These are phyloP conservation scores for Formica aserva DNA, from an alignment of 2,888 invertebrate species.

Conservation along the genomic window DNA sequence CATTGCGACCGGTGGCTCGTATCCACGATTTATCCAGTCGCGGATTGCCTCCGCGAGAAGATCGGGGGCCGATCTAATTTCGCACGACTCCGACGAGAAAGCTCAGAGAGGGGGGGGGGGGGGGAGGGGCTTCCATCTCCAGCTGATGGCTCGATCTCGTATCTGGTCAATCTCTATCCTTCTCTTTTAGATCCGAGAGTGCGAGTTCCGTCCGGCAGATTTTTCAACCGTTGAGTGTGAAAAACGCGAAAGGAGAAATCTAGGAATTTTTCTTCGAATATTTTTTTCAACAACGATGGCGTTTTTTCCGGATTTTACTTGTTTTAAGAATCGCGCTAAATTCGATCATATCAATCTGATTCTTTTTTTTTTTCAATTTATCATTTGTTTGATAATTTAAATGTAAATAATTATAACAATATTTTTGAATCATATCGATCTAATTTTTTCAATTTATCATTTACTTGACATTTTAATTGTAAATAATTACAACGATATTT, in stretches of 20 bases:
- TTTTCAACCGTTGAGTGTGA: slow-evolving; percentile 25
- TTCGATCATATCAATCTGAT: not conserved
- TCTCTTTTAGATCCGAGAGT: not conserved
- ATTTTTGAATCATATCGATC: not conserved
- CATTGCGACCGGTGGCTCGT: slow-evolving; percentile 38
- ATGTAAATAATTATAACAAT: not conserved
- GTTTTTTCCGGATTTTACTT: not conserved
- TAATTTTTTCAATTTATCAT: not conserved
- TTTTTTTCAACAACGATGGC: not conserved
- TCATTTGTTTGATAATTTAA: not conserved
- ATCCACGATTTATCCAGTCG: slow-evolving; percentile 45
- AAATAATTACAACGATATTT: not conserved
- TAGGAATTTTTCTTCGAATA: slow-evolving; percentile 19
- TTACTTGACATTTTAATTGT: not conserved
- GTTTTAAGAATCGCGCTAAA: not conserved
- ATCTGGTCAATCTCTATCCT: slow-evolving; percentile 44
- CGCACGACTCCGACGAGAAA: slow-evolving; percentile 31
- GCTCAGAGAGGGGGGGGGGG: not conserved
- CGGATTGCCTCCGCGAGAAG: slow-evolving; percentile 39
- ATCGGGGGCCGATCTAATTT: slow-evolving; percentile 45
- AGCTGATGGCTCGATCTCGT: slow-evolving; percentile 42
- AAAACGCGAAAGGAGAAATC: slow-evolving; percentile 1
- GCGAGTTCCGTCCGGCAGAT: not conserved
- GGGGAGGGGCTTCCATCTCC: slow-evolving; percentile 13
- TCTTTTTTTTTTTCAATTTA: not conserved